These are phyloP conservation scores for Drosophila longiperda DNA, from an alignment of 2,888 invertebrate species.

Conservation along the genomic window DNA sequence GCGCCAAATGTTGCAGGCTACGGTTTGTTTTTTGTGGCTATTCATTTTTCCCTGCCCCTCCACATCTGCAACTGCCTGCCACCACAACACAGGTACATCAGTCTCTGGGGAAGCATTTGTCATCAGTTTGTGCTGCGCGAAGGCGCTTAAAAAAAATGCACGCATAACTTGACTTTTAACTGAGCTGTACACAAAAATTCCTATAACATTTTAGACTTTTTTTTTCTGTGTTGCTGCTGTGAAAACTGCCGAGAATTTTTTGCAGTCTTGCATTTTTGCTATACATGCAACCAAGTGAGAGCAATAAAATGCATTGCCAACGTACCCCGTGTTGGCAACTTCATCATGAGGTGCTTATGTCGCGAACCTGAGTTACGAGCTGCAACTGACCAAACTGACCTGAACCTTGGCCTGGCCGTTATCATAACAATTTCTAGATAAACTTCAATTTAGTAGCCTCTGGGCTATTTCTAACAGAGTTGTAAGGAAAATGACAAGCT, in stretches of 20 bases:
- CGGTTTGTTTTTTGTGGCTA: conserved; percentile 2
- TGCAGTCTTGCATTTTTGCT: conserved; percentile 3
- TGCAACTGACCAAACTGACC: background rate
- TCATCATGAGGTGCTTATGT: conserved; percentile 38
- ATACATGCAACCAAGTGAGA: conserved; percentile 46
- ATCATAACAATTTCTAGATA: conserved; percentile 4
- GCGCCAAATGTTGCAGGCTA: conserved; percentile 44
- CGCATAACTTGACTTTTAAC: conserved; percentile 71
- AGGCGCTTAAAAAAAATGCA: conserved; percentile 53
- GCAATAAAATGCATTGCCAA: conserved; percentile 64
- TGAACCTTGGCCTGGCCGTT: conserved; percentile 16
- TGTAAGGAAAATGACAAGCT: background rate
- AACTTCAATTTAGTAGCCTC: conserved; percentile 4
- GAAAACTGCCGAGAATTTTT: conserved; percentile 24
- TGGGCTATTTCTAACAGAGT: background rate
- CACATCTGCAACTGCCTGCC: conserved; percentile 1
- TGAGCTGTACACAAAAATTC: conserved; percentile 54
- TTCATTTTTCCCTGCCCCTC: background rate
- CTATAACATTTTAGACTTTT: conserved; percentile 45
- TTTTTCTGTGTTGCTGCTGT: background rate
- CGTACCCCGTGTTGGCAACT: conserved; percentile 39
- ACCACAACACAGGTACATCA: conserved; percentile 30
- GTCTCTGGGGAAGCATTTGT: conserved; percentile 72
- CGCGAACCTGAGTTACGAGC: conserved; percentile 7
- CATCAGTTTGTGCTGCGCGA: conserved; percentile 44